Evolutionary conservation across 2,888 invertebrate species (phyloP), one percentile per base, ranked within the genome.

Genomic region (Lasiommata megera): DNA sequence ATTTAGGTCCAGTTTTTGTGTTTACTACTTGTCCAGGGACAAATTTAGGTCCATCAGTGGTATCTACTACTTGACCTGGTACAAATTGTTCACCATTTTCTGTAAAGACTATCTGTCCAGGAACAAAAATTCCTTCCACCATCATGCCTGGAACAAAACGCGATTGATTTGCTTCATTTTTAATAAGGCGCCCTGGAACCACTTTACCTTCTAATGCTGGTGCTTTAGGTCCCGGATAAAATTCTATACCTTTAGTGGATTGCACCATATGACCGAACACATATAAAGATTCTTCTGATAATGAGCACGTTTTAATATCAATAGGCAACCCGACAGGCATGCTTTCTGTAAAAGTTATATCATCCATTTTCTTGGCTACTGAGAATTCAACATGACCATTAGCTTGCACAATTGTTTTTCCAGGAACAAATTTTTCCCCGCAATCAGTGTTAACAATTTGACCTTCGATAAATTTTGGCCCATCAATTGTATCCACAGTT

Each of bases 11-110:
- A 44, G 89, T 91, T 71, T 92, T 91, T 0, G 94, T 94, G 69
- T 94, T 94, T 0, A 95, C 94, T 68, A 95, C 93, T 84, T 95
- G 95, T 1, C 96, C 96, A 2, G 95, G 95, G 12, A 96, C 94
- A 76, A 96, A 95, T 76, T 95, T 95, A 0, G 93, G 93, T 17
- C 93, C 93, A 66, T 93, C 93, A 47, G 91, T 87, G 1, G 94
- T 94, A 68, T 94, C 94, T n/a, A 94, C 93, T 0, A 94, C 93
- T 83, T 94, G 94, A 0, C 94, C 95, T 0, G 94, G 94, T 3
- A 94, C 93, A 70, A 95, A 94, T 65, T 94, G 94, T 67, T 94
- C 94, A 5, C 94, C 94, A 60, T 92, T 92, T 71, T 94, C 94
- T 6, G 94, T 94, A 67, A 92, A 92, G 0, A 94, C 93, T 62